Evolutionary conservation across 2,113 vertebrate species (phyloP).

Genomic region (Cardinalis cardinalis): DNA sequence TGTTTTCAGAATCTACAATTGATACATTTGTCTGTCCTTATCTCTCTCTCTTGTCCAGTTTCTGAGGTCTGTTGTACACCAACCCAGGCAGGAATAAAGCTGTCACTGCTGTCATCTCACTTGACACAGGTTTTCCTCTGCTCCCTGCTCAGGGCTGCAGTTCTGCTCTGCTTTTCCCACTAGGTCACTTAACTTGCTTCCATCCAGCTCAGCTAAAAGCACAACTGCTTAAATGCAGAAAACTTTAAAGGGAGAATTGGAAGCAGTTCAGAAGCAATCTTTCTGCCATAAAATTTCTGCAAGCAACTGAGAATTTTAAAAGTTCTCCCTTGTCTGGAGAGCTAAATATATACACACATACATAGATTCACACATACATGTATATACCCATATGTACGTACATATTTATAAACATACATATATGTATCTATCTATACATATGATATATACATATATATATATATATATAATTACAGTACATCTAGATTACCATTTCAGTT

Average conservation of each 20-base stretch:
- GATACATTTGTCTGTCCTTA: neutral
- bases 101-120: neutral
- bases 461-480: too few relatives aligned
- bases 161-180: neutral
- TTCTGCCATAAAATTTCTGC: neutral
- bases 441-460: too few relatives aligned
- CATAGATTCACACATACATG: too few relatives aligned
- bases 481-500: neutral
- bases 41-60: neutral
- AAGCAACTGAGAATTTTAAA: neutral
- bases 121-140: neutral
- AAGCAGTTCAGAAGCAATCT: neutral
- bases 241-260: neutral
- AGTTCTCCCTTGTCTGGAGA: neutral
- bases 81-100: neutral
- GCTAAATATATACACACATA: accelerated
- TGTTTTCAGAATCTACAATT: neutral
- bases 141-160: neutral
- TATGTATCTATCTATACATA: too few relatives aligned
- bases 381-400: neutral
- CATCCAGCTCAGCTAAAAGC: neutral
- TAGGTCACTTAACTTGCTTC: neutral
- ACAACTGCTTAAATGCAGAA: neutral
- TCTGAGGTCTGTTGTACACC: neutral
- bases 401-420: too few relatives aligned